Percentiles rank a stretch among this genome's conserved stretches.
Conservation (phyloP, 2,797 vertebrate species). For the Danio jaintianensis region DNA sequence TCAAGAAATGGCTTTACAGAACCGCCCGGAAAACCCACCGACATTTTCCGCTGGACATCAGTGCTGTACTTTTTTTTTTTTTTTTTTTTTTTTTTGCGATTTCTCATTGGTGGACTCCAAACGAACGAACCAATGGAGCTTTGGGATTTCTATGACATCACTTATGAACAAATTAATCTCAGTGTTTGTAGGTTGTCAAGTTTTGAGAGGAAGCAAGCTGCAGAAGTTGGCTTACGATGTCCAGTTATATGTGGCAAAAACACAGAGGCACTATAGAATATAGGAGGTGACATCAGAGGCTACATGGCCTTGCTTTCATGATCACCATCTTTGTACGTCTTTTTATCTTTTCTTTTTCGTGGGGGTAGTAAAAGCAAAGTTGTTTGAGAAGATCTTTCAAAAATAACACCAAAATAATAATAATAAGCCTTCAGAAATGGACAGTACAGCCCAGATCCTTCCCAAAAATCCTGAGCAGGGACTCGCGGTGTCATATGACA, state of each 20-base stretch:
- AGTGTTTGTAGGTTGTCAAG: slow-evolving; percentile 37
- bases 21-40: background rate
- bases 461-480: slow-evolving; percentile 4
- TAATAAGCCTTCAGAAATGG: background rate
- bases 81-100: background rate
- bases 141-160: slow-evolving; percentile 35
- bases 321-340: slow-evolving; percentile 19
- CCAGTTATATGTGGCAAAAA: slow-evolving; percentile 33
- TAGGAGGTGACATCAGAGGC: slow-evolving; percentile 43
- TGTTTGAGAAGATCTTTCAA: slow-evolving; percentile 37
- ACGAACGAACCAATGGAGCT: slow-evolving; percentile 4
- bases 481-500: background rate
- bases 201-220: slow-evolving; percentile 20
- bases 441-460: background rate
- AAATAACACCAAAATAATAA: background rate
- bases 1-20: slow-evolving; percentile 33
- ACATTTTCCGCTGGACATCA: slow-evolving; percentile 22
- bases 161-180: slow-evolving; percentile 8
- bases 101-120: slow-evolving; percentile 13
- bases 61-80: background rate
- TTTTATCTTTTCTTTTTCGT: slow-evolving; percentile 1
- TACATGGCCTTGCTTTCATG: slow-evolving; percentile 19
- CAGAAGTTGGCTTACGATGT: slow-evolving; percentile 35
- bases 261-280: slow-evolving; percentile 56
- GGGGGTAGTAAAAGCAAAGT: background rate